Conservation (phyloP, 2,888 invertebrate genomes). For the Agelastica alni region DNA sequence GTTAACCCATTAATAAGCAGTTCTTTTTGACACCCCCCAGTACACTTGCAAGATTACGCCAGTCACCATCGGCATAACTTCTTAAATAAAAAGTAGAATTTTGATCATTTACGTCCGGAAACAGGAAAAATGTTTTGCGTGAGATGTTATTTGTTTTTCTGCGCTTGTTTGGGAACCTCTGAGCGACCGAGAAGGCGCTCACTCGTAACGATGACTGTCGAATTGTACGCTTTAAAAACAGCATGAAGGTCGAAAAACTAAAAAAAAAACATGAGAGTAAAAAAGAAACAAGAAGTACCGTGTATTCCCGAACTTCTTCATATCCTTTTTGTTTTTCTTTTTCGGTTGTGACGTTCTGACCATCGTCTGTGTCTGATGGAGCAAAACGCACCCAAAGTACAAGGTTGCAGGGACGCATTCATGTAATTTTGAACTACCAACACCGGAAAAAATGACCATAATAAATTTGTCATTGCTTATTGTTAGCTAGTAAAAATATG, state of each 20-base stretch:
- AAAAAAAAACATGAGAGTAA: constrained; percentile 20
- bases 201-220: constrained; percentile 37
- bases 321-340: not conserved
- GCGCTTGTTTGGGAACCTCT: constrained; percentile 15
- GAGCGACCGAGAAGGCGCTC: constrained; percentile 22
- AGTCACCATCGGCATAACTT: no score
- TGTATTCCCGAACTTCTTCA: constrained; percentile 15
- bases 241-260: constrained; percentile 39
- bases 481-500: no score
- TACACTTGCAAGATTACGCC: no score
- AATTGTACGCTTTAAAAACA: constrained; percentile 40
- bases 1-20: no score
- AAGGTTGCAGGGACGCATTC: constrained; percentile 13
- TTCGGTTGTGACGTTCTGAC: constrained; percentile 2
- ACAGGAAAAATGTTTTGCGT: no score
- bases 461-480: no score
- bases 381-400: constrained; percentile 2
- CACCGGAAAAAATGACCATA: no score
- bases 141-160: no score
- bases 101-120: no score
- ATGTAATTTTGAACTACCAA: not conserved
- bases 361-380: constrained; percentile 5
- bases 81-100: no score
- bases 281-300: constrained; percentile 28
- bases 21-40: no score